phyloP scores from a whole-genome alignment of 2,113 vertebrate genomes.

The Albula glossodonta region DNA sequence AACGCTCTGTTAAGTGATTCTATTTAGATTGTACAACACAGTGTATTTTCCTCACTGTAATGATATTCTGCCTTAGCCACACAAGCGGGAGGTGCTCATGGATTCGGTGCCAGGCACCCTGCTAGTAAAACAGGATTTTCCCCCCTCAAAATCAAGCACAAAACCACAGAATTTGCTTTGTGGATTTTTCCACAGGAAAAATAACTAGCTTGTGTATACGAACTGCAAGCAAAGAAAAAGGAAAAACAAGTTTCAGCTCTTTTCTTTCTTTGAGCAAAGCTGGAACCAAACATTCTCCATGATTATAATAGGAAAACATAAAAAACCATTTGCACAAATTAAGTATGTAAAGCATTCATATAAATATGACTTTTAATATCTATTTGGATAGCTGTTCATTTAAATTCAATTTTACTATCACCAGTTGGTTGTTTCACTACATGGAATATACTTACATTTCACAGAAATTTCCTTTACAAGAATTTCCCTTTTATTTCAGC shows the following conservation, averaged over 20 bases:
- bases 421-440: neutral
- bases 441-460: neutral
- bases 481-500: too few relatives aligned
- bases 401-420: neutral
- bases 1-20: constrained; percentile 33
- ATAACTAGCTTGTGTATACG: constrained; percentile 33
- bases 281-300: constrained; percentile 1
- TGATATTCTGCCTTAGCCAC: constrained; percentile 9
- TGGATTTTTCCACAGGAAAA: constrained; percentile 54
- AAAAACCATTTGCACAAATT: neutral
- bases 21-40: constrained; percentile 27
- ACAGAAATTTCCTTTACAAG: too few relatives aligned
- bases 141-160: constrained; percentile 32
- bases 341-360: neutral
- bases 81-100: constrained; percentile 25
- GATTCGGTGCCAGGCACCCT: constrained; percentile 38
- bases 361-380: neutral
- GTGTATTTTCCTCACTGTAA: constrained; percentile 39
- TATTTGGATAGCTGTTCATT: neutral
- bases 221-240: neutral
- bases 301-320: constrained; percentile 7
- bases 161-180: constrained; percentile 43
- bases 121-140: constrained; percentile 49
- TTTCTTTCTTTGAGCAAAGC: neutral
- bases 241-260: constrained; percentile 21